phyloP scores from a whole-genome alignment of 2,888 invertebrate genomes.

The Epinotia bilunana region DNA sequence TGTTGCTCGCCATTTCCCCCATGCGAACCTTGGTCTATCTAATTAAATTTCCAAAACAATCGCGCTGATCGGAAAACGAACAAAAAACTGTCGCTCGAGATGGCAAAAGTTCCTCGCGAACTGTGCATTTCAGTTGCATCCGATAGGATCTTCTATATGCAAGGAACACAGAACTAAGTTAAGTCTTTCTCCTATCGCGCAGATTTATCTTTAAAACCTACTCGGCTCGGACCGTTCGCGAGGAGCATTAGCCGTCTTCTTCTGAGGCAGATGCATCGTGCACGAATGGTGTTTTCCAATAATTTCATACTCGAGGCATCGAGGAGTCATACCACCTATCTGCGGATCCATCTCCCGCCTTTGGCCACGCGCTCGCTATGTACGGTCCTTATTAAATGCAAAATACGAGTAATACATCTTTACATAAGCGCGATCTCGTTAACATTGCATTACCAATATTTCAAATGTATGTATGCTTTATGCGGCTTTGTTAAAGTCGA shows the following conservation, averaged over 20 bases:
- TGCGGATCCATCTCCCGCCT: slow-evolving; percentile 72
- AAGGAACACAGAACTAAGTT: slow-evolving; percentile 59
- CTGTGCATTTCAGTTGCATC: slow-evolving; percentile 50
- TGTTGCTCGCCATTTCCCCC: not conserved
- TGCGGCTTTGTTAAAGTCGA: slow-evolving; percentile 23
- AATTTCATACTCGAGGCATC: slow-evolving; percentile 80
- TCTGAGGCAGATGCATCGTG: slow-evolving; percentile 74
- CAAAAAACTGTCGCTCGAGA: slow-evolving; percentile 48
- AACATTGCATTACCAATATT: slow-evolving; percentile 77
- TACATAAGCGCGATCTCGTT: slow-evolving; percentile 78
- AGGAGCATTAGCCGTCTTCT: slow-evolving; percentile 68
- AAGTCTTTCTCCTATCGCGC: slow-evolving; percentile 62
- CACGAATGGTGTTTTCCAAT: slow-evolving; percentile 81
- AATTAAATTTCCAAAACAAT: slow-evolving; percentile 42
- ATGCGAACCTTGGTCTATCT: slow-evolving; percentile 24
- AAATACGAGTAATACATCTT: slow-evolving; percentile 71
- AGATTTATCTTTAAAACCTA: slow-evolving; percentile 78
- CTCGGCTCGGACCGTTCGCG: slow-evolving; percentile 72
- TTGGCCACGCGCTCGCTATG: slow-evolving; percentile 72
- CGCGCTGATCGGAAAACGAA: slow-evolving; percentile 39
- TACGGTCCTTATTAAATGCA: slow-evolving; percentile 80
- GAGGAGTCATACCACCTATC: slow-evolving; percentile 65
- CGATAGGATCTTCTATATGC: slow-evolving; percentile 57
- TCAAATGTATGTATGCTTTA: slow-evolving; percentile 64
- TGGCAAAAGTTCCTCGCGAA: slow-evolving; percentile 53